phyloP scores from a whole-genome alignment of 2,888 invertebrate genomes.

The Plutella xylostella region DNA sequence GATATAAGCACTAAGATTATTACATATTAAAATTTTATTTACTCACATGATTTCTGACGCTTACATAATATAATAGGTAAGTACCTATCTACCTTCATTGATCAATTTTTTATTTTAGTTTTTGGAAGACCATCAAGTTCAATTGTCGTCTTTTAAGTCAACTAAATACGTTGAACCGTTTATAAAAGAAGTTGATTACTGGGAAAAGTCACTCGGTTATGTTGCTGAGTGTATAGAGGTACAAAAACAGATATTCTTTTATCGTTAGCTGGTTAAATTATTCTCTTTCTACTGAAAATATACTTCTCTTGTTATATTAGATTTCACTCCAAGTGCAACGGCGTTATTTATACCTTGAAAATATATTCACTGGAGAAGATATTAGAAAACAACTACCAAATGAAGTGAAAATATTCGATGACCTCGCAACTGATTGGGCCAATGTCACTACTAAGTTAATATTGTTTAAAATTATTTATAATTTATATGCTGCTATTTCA shows the following conservation, averaged over 20 bases:
- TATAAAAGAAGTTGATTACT: constrained; percentile 83
- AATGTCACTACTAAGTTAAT: constrained; percentile 72
- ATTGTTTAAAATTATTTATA: constrained; percentile 10
- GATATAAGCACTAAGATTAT: not conserved
- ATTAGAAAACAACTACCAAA: constrained; percentile 85
- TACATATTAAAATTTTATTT: not conserved
- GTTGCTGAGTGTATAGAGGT: constrained; percentile 86
- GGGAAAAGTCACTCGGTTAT: constrained; percentile 87
- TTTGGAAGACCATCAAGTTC: constrained; percentile 87
- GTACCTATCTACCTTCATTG: not conserved
- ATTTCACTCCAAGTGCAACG: constrained; percentile 83
- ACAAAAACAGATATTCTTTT: no score
- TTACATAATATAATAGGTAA: no score
- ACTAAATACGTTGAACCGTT: constrained; percentile 90
- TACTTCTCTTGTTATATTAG: constrained; percentile 22
- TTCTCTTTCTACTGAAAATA: not conserved
- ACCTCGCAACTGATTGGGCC: constrained; percentile 78
- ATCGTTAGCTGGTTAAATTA: not conserved
- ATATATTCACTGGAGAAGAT: constrained; percentile 89
- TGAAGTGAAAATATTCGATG: constrained; percentile 81
- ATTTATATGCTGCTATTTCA: no score
- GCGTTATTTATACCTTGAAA: constrained; percentile 89
- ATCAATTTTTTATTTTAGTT: constrained; percentile 33
- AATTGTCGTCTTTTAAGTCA: constrained; percentile 88
- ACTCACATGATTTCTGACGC: no score